Conservation (phyloP, 2,797 vertebrate species). For the Strix occidentalis region DNA sequence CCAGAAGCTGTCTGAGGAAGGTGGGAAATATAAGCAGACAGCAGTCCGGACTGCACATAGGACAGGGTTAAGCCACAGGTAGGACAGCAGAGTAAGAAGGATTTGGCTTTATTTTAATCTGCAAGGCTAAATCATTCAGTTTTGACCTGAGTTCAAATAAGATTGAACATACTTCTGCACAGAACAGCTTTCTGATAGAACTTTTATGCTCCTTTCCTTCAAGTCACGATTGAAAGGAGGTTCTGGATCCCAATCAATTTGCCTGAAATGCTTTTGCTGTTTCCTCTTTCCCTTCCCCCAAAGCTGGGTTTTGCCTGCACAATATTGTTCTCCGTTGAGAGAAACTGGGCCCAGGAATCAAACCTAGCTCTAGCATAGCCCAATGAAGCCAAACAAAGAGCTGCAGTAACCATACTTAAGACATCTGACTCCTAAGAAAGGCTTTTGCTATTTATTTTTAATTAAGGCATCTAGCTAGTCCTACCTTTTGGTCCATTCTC, state of each 20-base stretch:
- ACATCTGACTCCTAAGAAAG: not conserved
- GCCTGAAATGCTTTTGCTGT: not conserved
- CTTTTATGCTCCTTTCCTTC: not conserved
- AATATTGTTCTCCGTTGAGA: not conserved
- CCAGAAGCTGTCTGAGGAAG: not conserved
- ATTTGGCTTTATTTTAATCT: not conserved
- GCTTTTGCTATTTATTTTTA: not conserved
- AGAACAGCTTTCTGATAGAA: not conserved
- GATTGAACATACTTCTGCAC: not conserved
- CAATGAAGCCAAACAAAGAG: not conserved
- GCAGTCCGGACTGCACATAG: not conserved
- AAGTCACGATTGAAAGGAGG: not conserved
- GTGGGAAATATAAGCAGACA: not conserved
- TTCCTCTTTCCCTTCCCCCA: not conserved
- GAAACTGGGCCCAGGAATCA: not conserved
- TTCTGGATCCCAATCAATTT: not conserved
- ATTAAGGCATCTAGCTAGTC: not conserved
- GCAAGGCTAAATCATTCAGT: not conserved
- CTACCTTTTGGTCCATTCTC: slow-evolving; percentile 95
- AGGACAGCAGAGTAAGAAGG: not conserved
- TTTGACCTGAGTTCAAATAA: not conserved
- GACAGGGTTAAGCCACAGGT: not conserved
- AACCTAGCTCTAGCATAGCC: not conserved
- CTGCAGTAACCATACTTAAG: not conserved
- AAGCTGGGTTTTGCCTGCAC: not conserved